Conservation (phyloP, 1,140 invertebrate genomes). For the Myzus persicae region DNA sequence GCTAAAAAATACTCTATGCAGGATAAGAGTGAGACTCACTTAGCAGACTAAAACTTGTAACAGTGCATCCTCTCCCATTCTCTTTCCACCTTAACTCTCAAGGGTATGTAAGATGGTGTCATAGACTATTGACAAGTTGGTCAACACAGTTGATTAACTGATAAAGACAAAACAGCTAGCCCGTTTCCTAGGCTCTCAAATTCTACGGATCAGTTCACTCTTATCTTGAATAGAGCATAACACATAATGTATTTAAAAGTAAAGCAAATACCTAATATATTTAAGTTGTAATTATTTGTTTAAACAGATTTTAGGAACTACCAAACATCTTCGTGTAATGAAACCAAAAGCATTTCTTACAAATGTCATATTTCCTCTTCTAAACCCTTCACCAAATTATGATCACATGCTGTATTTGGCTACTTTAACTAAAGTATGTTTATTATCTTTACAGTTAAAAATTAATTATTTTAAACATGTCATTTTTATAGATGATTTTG, state of each 20-base stretch:
- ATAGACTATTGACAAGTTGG: too few species aligned
- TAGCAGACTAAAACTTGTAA: background rate
- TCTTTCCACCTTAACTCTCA: too few species aligned
- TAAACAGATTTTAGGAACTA: background rate
- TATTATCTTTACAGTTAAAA: background rate
- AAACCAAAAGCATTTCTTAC: background rate
- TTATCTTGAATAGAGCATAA: background rate
- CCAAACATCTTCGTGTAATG: background rate
- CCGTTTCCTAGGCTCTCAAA: too few species aligned
- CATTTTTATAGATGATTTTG: background rate
- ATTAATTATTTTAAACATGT: background rate
- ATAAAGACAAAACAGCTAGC: too few species aligned
- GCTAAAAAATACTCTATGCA: background rate
- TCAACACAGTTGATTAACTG: too few species aligned
- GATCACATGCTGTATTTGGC: background rate
- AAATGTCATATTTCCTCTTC: background rate
- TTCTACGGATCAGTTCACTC: background rate
- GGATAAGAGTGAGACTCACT: background rate
- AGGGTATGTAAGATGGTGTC: too few species aligned
- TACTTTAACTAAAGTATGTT: background rate
- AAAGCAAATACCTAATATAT: background rate
- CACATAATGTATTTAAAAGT: background rate
- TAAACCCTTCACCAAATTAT: background rate
- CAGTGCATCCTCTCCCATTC: background rate
- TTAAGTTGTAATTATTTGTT: background rate